Base-by-base conservation (phyloP, 1,140 invertebrate species). In the Geopemphigus sp. region DNA sequence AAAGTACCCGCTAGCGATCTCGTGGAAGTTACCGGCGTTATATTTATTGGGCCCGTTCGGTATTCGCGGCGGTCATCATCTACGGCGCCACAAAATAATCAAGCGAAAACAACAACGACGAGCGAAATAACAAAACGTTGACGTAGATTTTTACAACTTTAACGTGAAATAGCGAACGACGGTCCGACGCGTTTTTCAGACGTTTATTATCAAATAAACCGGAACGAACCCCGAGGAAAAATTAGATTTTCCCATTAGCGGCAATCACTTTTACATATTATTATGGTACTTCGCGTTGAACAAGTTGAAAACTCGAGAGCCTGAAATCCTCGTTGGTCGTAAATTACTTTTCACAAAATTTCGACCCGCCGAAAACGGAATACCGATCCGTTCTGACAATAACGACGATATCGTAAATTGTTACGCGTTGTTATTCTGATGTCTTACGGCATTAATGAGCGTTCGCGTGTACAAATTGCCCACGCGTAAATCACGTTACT, bases 261-360 rank as follows among this genome's bases (percentile, higher is more conserved):
- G 47, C 50, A 10, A 19, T 12, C 17, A n/a, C 4, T 57, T 56
- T 73, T 56, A 73, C 50, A 73, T 73, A 56, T 56, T 73, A 56
- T 56, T 56, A 73, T 56, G 53, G 70, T 53, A 73, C 50, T 73
- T 73, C 56, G 22, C 50, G 70, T 29, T 39, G 17, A 56, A 56
- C 56, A 56, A 53, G 70, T 73, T 29, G 29, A 54, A 56, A 73
- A 73, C 19, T 73, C 54, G 5, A n/a, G 54, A 3, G 32, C 32
- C 8, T 8, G 22, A 15, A 56, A 57, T 22, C 56, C 70, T 22
- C 19, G 11, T 14, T 5, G 53, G 29, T 56, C 53, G 26, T 73
- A 73, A 73, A 73, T 73, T 39, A 73, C 53, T n/a, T 73, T 64
- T 73, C 32, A 50, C 26, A 29, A 22, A 72, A 72, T 53, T 17